Evolutionary conservation across 2,888 invertebrate genomes (phyloP).

Genomic region (Campopleginae sp.): DNA sequence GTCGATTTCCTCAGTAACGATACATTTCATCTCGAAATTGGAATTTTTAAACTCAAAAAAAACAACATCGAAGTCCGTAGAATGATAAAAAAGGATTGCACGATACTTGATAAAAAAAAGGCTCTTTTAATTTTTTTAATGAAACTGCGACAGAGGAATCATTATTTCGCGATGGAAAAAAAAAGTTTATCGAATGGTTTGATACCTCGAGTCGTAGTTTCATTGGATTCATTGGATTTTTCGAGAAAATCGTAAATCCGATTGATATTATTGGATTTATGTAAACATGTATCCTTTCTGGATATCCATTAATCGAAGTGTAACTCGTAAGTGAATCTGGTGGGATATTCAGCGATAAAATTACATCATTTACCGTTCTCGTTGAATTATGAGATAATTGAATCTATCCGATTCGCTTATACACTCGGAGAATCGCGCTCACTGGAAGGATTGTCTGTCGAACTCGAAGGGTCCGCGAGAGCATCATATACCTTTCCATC

Average conservation of each 20-base stretch:
- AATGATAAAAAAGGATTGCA: too few relatives aligned
- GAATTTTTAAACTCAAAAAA: background rate
- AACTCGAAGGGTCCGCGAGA: constrained; percentile 55
- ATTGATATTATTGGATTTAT: constrained; percentile 28
- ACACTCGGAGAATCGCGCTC: constrained; percentile 53
- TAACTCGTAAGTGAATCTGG: constrained; percentile 64
- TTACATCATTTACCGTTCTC: constrained; percentile 68
- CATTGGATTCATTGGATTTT: constrained; percentile 53
- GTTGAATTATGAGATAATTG: constrained; percentile 69
- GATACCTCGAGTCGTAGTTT: constrained; percentile 8
- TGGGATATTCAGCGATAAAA: constrained; percentile 59
- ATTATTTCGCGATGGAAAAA: background rate
- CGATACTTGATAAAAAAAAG: too few relatives aligned
- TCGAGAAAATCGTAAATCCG: constrained; percentile 43
- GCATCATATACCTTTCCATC: background rate
- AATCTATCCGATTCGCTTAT: constrained; percentile 64
- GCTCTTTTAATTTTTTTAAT: too few relatives aligned
- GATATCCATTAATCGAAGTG: constrained; percentile 58
- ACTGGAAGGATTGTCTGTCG: constrained; percentile 62
- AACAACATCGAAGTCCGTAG: too few relatives aligned
- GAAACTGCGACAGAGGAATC: too few relatives aligned
- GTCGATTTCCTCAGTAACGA: background rate
- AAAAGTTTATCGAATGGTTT: background rate
- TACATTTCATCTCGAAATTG: background rate
- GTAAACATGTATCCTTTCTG: constrained; percentile 21